phyloP scores from a whole-genome alignment of 2,888 invertebrate genomes.

The Sarcophaga variegata region DNA sequence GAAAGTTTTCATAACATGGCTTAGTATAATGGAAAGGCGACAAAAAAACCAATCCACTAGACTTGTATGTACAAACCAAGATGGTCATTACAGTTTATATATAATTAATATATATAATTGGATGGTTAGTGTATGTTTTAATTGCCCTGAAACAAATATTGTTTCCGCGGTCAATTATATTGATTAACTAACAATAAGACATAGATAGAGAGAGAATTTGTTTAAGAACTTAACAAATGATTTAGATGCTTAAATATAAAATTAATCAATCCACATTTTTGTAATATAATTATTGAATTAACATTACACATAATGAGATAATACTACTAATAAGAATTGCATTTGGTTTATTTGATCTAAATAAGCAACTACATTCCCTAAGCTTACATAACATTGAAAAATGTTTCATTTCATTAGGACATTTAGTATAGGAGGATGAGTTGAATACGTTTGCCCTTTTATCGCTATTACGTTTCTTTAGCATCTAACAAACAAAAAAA shows the following conservation, averaged over 20 bases:
- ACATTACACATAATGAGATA: conserved; percentile 54
- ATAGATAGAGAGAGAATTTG: conserved; percentile 41
- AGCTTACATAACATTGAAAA: conserved; percentile 54
- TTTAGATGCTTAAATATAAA: conserved; percentile 51
- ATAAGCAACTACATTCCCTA: conserved; percentile 53
- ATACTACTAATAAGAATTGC: conserved; percentile 61
- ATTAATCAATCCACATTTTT: conserved; percentile 32
- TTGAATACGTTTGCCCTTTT: conserved; percentile 21
- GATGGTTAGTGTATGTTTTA: conserved; percentile 24
- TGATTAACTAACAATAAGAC: conserved; percentile 39
- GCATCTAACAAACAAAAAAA: conserved; percentile 19
- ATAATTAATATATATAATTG: conserved; percentile 4
- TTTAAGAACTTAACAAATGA: conserved; percentile 31
- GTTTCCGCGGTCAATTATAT: conserved; percentile 29
- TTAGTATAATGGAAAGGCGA: conserved; percentile 23
- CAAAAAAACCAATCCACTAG: conserved; percentile 32
- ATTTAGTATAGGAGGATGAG: conserved; percentile 39
- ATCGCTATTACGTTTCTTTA: conserved; percentile 1
- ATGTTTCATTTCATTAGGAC: conserved; percentile 46
- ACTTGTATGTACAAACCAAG: conserved; percentile 10
- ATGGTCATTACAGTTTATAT: too few species aligned
- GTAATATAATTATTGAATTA: conserved; percentile 38
- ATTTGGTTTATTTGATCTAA: conserved; percentile 60
- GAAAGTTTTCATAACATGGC: conserved; percentile 25
- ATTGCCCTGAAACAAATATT: conserved; percentile 32